Evolutionary conservation across 2,888 invertebrate genomes (phyloP).

Genomic region (Conchocele bisecta): DNA sequence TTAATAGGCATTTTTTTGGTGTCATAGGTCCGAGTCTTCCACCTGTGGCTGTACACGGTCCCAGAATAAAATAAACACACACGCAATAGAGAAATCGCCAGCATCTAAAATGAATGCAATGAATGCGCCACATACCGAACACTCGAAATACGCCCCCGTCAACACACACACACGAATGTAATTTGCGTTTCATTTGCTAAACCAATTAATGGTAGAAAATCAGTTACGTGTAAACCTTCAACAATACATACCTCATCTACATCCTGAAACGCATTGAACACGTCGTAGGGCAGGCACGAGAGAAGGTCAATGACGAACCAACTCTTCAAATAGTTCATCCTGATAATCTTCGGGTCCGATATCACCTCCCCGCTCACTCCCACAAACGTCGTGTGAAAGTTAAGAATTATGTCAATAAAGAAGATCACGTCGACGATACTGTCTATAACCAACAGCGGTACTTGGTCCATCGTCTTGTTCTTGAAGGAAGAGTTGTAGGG

Average conservation of each 20-base stretch:
- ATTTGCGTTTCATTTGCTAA: too few relatives aligned
- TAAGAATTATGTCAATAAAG: constrained; percentile 99
- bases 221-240: too few relatives aligned
- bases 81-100: too few relatives aligned
- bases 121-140: too few relatives aligned
- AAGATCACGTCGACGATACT: constrained; percentile 99
- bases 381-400: constrained; percentile 99
- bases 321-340: constrained; percentile 96
- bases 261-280: constrained; percentile 99
- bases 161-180: too few relatives aligned
- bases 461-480: constrained; percentile 91
- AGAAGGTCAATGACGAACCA: constrained; percentile 99
- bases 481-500: constrained; percentile 99
- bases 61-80: too few relatives aligned
- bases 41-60: too few relatives aligned
- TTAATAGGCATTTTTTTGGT: too few relatives aligned
- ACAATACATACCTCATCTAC: constrained; percentile 92
- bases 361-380: constrained; percentile 93
- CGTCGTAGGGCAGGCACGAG: constrained; percentile 99
- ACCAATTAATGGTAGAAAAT: too few relatives aligned
- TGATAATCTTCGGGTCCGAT: constrained; percentile 93
- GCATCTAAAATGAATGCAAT: too few relatives aligned
- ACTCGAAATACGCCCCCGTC: too few relatives aligned
- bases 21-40: too few relatives aligned
- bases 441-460: constrained; percentile 83